Percentiles rank a stretch among this genome's conserved stretches.
These are phyloP conservation scores for Ephestia elutella DNA, from an alignment of 1,140 invertebrate genomes.

Conservation along the genomic window DNA sequence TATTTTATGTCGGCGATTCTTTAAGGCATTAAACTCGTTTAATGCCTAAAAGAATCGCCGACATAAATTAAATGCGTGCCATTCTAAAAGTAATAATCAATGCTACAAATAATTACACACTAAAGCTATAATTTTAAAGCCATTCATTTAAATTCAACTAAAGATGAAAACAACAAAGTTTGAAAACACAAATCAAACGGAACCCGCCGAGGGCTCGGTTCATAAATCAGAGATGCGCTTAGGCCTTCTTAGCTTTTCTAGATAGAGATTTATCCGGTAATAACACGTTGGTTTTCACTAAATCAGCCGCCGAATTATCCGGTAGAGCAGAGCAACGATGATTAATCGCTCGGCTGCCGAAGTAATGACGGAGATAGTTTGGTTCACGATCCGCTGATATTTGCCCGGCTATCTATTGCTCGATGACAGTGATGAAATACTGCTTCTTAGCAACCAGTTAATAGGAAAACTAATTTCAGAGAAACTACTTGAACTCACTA, in stretches of 20 bases:
- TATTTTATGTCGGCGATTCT: constrained; percentile 24
- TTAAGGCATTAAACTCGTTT: constrained; percentile 4
- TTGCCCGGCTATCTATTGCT: neutral
- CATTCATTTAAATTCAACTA: constrained; percentile 71
- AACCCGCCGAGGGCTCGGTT: constrained; percentile 51
- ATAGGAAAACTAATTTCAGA: too few species aligned
- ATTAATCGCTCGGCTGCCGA: constrained; percentile 64
- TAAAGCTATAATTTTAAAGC: constrained; percentile 61
- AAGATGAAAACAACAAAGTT: constrained; percentile 63
- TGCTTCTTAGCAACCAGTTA: neutral
- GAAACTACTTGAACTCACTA: too few species aligned
- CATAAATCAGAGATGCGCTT: constrained; percentile 67
- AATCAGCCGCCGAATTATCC: constrained; percentile 73
- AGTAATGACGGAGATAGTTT: constrained; percentile 51
- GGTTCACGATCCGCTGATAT: neutral
- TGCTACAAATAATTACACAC: constrained; percentile 56
- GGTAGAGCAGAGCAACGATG: constrained; percentile 58
- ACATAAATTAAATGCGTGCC: constrained; percentile 30
- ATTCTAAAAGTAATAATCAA: constrained; percentile 65
- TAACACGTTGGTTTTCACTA: constrained; percentile 72
- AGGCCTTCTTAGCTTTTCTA: constrained; percentile 73
- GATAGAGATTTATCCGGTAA: constrained; percentile 73
- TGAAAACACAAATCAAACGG: constrained; percentile 65
- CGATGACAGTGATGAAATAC: constrained; percentile 1
- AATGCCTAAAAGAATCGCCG: constrained; percentile 8